Evolutionary conservation across 2,113 vertebrate species (phyloP).

Genomic region (Thamnaconus septentrionalis): DNA sequence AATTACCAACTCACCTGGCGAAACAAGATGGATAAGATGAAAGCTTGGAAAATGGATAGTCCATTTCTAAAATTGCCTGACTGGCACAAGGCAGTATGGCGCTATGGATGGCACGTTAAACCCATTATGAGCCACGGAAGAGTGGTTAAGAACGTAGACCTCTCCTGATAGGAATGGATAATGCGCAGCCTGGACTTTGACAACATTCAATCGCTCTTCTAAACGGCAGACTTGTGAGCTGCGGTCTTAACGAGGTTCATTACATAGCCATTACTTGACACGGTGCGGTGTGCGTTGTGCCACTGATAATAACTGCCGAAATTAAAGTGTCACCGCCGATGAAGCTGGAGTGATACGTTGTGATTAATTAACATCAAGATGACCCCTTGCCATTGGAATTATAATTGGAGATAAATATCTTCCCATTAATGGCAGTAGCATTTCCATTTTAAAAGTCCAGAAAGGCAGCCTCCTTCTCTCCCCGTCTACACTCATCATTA

Average conservation of each 20-base stretch:
- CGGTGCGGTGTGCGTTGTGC: conserved; percentile 17
- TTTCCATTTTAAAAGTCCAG: too few relatives aligned
- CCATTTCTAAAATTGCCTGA: conserved; percentile 14
- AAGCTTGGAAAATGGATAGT: conserved; percentile 8
- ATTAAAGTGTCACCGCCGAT: conserved; percentile 63
- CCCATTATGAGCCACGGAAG: neutral
- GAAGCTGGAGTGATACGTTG: conserved; percentile 54
- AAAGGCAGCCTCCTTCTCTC: too few relatives aligned
- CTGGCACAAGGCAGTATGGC: neutral
- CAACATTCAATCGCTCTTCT: conserved; percentile 34
- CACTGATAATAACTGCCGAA: conserved; percentile 57
- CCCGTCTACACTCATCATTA: neutral
- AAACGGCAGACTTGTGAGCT: conserved; percentile 54
- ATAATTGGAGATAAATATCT: conserved; percentile 65
- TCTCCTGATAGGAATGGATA: conserved; percentile 23
- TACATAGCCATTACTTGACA: conserved; percentile 55
- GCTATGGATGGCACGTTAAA: neutral
- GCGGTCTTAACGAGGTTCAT: conserved; percentile 49
- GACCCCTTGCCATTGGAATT: conserved; percentile 51
- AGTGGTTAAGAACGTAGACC: conserved; percentile 26
- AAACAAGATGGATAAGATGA: conserved; percentile 24
- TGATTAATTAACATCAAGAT: conserved; percentile 67
- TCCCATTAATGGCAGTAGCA: conserved; percentile 29
- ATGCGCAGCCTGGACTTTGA: conserved; percentile 32
- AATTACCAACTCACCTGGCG: conserved; percentile 1